Percentiles rank a stretch among this genome's conserved stretches.
These are phyloP conservation scores for Sebastiscus tertius DNA, from an alignment of 2,797 vertebrate species.

Conservation along the genomic window DNA sequence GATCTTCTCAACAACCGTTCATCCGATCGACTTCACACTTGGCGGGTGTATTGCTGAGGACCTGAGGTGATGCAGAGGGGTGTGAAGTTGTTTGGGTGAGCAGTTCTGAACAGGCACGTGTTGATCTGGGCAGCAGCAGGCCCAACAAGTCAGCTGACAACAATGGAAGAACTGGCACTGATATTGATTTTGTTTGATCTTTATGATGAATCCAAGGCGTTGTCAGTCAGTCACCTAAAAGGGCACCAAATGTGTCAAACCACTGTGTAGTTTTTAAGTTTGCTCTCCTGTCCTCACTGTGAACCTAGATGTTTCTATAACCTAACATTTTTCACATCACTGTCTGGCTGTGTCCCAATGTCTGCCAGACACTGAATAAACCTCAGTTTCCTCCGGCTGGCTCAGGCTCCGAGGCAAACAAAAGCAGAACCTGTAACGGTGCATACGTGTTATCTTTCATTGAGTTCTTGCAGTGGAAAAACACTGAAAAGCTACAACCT, in stretches of 20 bases:
- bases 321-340: not conserved
- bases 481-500: not conserved
- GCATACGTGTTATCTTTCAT: not conserved
- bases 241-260: no score
- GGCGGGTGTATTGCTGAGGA: no score
- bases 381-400: not conserved
- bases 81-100: not conserved
- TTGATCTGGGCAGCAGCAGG: no score
- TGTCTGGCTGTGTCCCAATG: not conserved
- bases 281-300: no score
- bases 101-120: not conserved
- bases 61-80: no score
- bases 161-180: not conserved
- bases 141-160: no score
- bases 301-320: not conserved
- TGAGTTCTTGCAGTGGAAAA: not conserved
- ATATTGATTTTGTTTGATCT: not conserved
- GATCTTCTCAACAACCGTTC: no score
- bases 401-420: not conserved
- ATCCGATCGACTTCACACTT: no score
- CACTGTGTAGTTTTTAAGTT: no score
- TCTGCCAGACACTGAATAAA: not conserved
- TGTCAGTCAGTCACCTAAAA: not conserved
- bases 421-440: not conserved
- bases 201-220: not conserved